Evolutionary conservation across 64 coral and sea anemone genomes (phyloP).

Genomic region (Pocillopora verrucosa): DNA sequence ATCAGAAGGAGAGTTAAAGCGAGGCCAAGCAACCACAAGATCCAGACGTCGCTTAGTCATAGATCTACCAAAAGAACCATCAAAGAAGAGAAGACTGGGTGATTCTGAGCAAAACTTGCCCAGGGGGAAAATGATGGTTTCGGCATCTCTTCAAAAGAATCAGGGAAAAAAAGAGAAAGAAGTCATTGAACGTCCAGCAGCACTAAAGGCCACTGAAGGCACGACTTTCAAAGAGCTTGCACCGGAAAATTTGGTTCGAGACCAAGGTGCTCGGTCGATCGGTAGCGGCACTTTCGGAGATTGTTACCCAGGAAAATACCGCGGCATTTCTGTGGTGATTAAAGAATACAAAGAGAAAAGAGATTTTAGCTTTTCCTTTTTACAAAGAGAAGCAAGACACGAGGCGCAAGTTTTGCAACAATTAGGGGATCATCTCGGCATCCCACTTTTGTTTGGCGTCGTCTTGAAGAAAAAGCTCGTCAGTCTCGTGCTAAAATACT

Average conservation of each 20-base stretch:
- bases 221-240: neutral
- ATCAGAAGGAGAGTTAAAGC: neutral
- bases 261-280: neutral
- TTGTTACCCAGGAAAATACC: constrained; percentile 22
- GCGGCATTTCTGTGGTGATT: neutral
- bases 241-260: neutral
- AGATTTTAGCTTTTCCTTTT: neutral
- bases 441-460: constrained; percentile 46
- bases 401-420: neutral
- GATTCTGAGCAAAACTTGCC: neutral
- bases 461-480: constrained; percentile 16
- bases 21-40: neutral
- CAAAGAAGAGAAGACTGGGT: neutral
- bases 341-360: constrained; percentile 15
- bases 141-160: neutral
- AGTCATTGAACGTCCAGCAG: neutral
- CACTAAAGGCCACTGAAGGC: neutral
- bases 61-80: neutral
- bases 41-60: neutral
- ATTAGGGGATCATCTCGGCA: constrained; percentile 11
- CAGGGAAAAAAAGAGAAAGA: neutral
- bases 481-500: constrained; percentile 21
- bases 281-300: constrained; percentile 51
- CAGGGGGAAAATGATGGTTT: neutral
- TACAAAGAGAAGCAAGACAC: neutral